Percentiles rank a stretch among this genome's conserved stretches.
Conservation (phyloP, 2,113 vertebrate species). For the Halichoerus grypus region DNA sequence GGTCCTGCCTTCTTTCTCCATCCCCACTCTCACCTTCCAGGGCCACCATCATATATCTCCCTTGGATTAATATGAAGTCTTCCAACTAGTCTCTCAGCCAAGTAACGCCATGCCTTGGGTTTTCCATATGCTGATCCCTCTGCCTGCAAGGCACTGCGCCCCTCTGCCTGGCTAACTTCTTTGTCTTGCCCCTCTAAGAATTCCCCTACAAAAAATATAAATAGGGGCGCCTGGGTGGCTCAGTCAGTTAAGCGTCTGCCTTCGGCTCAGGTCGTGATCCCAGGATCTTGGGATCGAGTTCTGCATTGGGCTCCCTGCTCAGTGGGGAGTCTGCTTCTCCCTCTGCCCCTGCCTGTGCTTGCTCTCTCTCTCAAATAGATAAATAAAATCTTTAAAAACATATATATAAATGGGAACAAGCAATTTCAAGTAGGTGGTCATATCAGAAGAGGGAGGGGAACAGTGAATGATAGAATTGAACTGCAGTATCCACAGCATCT, state of each 20-base stretch:
- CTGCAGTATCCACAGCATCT: not conserved
- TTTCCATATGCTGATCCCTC: not conserved
- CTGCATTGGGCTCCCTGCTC: no score
- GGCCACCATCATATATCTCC: rapidly evolving
- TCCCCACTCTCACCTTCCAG: not conserved
- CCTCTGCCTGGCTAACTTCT: not conserved
- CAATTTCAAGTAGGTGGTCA: not conserved
- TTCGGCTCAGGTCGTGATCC: no score
- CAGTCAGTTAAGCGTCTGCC: no score
- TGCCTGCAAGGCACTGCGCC: not conserved
- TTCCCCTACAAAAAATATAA: not conserved
- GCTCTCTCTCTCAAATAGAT: no score
- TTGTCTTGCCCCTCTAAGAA: not conserved
- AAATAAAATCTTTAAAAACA: not conserved
- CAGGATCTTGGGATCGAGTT: no score
- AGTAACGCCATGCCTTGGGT: not conserved
- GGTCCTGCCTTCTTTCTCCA: not conserved
- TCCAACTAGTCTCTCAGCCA: not conserved
- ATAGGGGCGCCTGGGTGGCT: no score
- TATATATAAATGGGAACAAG: not conserved
- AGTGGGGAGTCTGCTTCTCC: no score
- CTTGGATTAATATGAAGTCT: not conserved
- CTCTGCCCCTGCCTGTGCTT: no score
- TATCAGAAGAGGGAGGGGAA: not conserved
- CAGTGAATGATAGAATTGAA: not conserved